Evolutionary conservation across 35 echinoderm and acorn worm species (phyloP).

Genomic region (Acanthaster planci): DNA sequence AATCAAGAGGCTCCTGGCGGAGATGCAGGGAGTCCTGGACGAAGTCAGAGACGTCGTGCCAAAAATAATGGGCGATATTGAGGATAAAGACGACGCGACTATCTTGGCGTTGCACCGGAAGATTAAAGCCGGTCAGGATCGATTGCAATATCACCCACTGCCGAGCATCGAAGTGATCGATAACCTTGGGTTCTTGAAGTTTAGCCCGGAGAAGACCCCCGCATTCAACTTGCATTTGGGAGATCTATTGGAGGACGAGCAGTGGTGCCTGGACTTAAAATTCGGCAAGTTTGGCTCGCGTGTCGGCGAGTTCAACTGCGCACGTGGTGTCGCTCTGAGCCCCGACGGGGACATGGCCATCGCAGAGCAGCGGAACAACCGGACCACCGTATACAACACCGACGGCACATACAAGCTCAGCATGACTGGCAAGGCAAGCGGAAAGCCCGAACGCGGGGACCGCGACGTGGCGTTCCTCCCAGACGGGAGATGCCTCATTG

Average conservation of each 20-base stretch:
- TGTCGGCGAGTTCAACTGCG: conserved; percentile 8
- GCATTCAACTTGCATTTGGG: neutral
- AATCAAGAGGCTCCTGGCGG: neutral
- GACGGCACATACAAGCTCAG: neutral
- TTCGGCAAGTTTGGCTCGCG: neutral
- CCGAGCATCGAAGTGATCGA: neutral
- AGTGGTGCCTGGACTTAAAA: neutral
- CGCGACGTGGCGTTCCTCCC: neutral
- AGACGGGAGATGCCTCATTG: neutral
- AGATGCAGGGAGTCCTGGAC: neutral
- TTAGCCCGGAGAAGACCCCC: conserved; percentile 2
- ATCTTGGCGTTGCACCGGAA: neutral
- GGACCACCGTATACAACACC: neutral
- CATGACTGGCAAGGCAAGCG: neutral
- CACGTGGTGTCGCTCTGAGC: neutral
- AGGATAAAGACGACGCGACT: neutral
- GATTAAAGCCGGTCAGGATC: neutral
- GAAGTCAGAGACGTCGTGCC: neutral
- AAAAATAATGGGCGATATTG: neutral
- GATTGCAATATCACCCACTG: neutral
- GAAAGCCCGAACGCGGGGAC: conserved; percentile 7
- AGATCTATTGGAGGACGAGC: neutral
- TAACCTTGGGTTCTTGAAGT: neutral
- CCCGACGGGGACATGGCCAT: neutral
- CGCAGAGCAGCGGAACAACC: conserved; percentile 19